These are phyloP conservation scores for Cossypha polioptera DNA, from an alignment of 2,797 vertebrate species.

Conservation along the genomic window DNA sequence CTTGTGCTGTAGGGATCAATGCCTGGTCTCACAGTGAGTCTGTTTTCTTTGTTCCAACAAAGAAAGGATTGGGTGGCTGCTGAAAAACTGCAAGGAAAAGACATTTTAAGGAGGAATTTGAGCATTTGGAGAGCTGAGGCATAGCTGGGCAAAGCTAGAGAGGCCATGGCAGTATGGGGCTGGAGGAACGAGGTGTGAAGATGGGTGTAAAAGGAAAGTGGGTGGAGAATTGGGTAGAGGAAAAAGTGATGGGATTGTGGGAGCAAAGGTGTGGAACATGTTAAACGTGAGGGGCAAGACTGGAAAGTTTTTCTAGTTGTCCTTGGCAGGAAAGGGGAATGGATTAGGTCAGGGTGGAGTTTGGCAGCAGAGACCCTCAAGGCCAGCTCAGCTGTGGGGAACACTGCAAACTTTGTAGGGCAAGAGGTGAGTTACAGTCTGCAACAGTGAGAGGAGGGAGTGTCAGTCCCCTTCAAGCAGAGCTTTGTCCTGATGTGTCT, in stretches of 20 bases:
- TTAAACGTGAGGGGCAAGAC: background rate
- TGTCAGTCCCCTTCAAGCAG: accelerated
- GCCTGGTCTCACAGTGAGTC: background rate
- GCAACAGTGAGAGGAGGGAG: background rate
- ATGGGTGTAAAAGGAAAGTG: background rate
- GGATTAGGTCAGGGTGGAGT: background rate
- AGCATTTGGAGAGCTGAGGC: background rate
- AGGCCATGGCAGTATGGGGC: background rate
- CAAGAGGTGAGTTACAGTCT: background rate
- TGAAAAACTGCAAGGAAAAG: background rate
- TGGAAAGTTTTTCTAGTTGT: background rate
- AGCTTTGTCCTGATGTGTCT: background rate
- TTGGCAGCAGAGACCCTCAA: background rate
- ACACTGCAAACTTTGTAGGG: background rate
- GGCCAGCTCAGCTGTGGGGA: background rate
- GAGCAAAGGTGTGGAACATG: background rate
- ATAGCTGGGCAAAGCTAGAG: background rate
- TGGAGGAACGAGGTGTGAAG: background rate
- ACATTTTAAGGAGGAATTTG: background rate
- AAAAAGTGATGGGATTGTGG: background rate
- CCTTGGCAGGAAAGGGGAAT: background rate
- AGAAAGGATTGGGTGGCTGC: background rate
- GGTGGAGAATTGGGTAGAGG: background rate
- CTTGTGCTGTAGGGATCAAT: background rate
- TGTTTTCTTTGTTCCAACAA: background rate